Evolutionary conservation across 2,797 vertebrate genomes (phyloP), one percentile per base, ranked within the genome.

Genomic region (Coregonus suidteri): DNA sequence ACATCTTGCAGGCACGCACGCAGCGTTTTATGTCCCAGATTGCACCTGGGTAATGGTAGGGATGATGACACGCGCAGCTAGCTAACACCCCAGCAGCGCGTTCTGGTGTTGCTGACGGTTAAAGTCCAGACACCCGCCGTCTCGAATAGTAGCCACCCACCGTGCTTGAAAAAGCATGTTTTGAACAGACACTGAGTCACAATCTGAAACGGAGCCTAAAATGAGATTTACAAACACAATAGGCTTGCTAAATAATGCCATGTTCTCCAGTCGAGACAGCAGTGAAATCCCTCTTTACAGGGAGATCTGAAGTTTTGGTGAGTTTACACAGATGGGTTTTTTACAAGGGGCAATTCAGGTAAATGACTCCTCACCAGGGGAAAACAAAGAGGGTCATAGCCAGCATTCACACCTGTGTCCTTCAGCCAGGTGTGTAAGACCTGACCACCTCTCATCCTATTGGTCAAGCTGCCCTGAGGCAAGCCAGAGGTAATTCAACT

Each of bases 271-370:
- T 70, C 34, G 30, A 82, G 64, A 71, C 30, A n/a, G 67, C 3
- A 9, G 75, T 62, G 80, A 47, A 80, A 77, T 77, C 78, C 77
- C 16, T 74, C 77, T 71, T 68, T 73, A 59, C 25, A 76, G 47
- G 77, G 41, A 65, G 41, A 68, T 11, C 65, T 13, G 6, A 47
- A 15, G 67, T 73, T 68, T 78, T 67, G 74, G 73, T 71, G 73
- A 87, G 74, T 88, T 90, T 89, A 82, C 82, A 86, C 85, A 90
- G 89, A 90, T 87, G 83, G 73, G 75, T 54, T 72, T 85, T 89
- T 86, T 84, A 86, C 80, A 82, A 84, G 59, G 77, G 52, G 74
- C 56, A 81, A 80, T 83, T 73, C 34, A 69, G 4, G 71, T 65
- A 80, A 79, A 87, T 85, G 72, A 83, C 73, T 73, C 71, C 37